Percentiles rank a stretch among this genome's conserved stretches.
phyloP scores from a whole-genome alignment of 2,113 vertebrate species.

The Indicator indicator region DNA sequence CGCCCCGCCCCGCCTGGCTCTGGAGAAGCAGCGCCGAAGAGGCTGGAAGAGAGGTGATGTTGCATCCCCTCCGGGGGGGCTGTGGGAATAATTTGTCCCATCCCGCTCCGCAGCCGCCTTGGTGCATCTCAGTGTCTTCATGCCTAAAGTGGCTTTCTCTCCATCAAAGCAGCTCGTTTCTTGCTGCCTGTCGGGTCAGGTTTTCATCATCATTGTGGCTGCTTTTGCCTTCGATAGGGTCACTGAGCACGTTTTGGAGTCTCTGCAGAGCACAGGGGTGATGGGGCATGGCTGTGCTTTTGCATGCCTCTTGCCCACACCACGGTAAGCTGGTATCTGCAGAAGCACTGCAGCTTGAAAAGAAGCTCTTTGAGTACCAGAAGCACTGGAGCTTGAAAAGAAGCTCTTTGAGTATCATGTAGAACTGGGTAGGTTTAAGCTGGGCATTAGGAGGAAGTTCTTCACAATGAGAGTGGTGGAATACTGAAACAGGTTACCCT shows the following conservation, averaged over 20 bases:
- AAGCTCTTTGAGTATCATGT: too few species aligned
- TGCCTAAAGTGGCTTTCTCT: rapidly evolving
- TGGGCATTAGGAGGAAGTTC: too few species aligned
- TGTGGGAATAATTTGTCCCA: rapidly evolving
- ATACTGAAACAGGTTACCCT: too few species aligned
- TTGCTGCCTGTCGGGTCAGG: background rate
- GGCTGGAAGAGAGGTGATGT: rapidly evolving
- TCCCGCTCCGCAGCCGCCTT: rapidly evolving
- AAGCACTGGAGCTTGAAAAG: background rate
- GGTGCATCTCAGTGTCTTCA: rapidly evolving
- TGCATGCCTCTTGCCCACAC: rapidly evolving
- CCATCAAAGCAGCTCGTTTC: rapidly evolving
- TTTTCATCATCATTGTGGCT: rapidly evolving
- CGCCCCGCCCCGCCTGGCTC: background rate
- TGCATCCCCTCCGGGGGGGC: rapidly evolving
- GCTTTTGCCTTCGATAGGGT: background rate
- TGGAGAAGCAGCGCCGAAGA: rapidly evolving
- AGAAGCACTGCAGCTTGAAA: rapidly evolving
- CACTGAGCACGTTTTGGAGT: rapidly evolving
- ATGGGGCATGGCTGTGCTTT: rapidly evolving
- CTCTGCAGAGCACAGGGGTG: rapidly evolving
- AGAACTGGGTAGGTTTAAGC: too few species aligned
- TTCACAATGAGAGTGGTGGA: too few species aligned
- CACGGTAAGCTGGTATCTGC: background rate
- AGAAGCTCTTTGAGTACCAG: rapidly evolving